These are phyloP conservation scores for Cyclura pinguis DNA, from an alignment of 2,797 vertebrate genomes.

Conservation along the genomic window DNA sequence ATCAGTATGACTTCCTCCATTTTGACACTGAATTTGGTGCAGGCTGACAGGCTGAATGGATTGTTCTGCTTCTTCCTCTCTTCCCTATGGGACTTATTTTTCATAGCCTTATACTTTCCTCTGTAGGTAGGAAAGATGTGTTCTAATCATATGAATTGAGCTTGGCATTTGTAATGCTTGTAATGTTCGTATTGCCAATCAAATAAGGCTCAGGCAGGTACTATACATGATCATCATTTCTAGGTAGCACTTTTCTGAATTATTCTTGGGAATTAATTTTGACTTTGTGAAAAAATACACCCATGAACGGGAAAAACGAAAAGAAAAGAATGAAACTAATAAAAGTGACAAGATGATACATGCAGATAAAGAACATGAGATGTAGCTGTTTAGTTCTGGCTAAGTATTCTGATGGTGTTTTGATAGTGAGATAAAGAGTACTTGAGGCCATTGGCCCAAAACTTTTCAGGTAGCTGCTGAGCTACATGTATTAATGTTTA, in stretches of 20 bases:
- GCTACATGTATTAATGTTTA: conserved; percentile 54
- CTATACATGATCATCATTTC: neutral
- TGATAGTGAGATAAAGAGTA: conserved; percentile 46
- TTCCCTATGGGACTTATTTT: conserved; percentile 28
- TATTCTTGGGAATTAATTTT: conserved; percentile 11
- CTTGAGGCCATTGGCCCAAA: conserved; percentile 39
- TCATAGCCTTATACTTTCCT: conserved; percentile 23
- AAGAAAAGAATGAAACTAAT: neutral
- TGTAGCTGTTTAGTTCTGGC: neutral
- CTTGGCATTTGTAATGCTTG: conserved; percentile 20
- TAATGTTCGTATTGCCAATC: neutral
- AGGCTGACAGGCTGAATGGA: conserved; percentile 22
- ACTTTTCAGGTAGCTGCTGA: conserved; percentile 45
- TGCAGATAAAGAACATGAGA: fast-evolving
- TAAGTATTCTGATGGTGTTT: conserved; percentile 56
- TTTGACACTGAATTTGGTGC: neutral
- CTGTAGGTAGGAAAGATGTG: neutral
- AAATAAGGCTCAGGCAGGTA: neutral
- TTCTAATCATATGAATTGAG: conserved; percentile 11
- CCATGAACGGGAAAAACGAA: neutral
- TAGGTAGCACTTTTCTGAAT: neutral
- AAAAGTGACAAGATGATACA: neutral
- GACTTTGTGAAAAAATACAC: neutral
- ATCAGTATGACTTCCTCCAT: conserved; percentile 29
- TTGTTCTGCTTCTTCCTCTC: conserved; percentile 40